A percentile compares a stretch with the other conserved stretches of the same genome.
phyloP scores from a whole-genome alignment of 2,797 vertebrate genomes.

The Spheniscus humboldti region DNA sequence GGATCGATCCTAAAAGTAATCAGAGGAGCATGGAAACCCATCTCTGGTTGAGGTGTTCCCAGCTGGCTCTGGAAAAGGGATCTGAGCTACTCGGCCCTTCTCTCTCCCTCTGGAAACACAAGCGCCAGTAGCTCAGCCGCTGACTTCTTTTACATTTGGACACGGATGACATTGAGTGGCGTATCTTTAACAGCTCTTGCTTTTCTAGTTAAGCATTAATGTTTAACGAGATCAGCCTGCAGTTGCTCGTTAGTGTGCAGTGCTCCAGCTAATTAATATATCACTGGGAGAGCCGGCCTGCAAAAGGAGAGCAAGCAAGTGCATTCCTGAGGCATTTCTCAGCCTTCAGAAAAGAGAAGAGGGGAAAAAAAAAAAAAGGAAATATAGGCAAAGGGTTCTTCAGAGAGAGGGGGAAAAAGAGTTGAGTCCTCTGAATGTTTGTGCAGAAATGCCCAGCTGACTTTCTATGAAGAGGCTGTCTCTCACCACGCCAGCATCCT shows the following conservation, averaged over 20 bases:
- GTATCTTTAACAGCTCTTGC: slow-evolving; percentile 54
- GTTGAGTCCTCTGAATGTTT: not conserved
- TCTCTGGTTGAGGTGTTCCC: not conserved
- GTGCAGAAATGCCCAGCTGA: not conserved
- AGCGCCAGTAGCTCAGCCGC: not conserved
- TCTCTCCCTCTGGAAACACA: not conserved
- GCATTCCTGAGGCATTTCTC: slow-evolving; percentile 42
- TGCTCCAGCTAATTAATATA: slow-evolving; percentile 63
- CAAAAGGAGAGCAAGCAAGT: slow-evolving; percentile 8
- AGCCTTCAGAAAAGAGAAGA: not conserved
- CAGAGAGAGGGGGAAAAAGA: not conserved
- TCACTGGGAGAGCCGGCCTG: slow-evolving; percentile 20
- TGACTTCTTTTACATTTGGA: slow-evolving; percentile 35
- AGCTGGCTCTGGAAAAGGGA: not conserved
- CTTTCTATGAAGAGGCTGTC: not conserved
- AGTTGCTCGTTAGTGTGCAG: slow-evolving; percentile 62
- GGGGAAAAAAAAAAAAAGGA: not conserved
- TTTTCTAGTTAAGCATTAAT: slow-evolving; percentile 77
- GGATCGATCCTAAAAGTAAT: not conserved
- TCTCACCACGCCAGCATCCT: not conserved
- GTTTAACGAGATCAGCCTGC: slow-evolving; percentile 57
- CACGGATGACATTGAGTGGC: slow-evolving; percentile 51
- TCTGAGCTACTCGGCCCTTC: not conserved
- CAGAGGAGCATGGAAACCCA: not conserved
- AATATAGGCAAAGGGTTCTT: not conserved